Base-by-base conservation (phyloP, 2,113 vertebrate species). In the Jaculus jaculus region DNA sequence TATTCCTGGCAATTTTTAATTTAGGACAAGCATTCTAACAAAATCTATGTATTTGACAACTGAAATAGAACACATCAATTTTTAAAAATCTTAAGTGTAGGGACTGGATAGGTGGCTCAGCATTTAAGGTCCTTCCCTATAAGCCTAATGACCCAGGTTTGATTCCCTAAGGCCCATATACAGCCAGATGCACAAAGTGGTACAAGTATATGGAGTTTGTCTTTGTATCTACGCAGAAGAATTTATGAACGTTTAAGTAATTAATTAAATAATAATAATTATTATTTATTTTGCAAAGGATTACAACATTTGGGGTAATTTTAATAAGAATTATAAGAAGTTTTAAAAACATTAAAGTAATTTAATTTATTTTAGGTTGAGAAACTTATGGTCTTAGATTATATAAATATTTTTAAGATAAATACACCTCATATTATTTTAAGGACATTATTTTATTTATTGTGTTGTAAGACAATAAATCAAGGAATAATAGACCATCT, bases 1-100 rank as follows among this genome's bases (percentile, higher is more conserved):
- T 8, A 47, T 47, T 47, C 5, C 42, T 47, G 42, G 42, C 8
- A 47, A 47, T 47, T 47, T 47, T 47, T 7, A 73, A 74, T 0
- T 68, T 82, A 83, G 17, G 23, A 18, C 47, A 37, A 92, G 88
- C 83, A 80, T 92, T 54, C 68, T 94, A 95, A 87, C 66, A 2
- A 68, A 32, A 32, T 68, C 30, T 30, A 30, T 68, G 60, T 95
- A 54, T 54, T 95, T 96, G 79, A n/a, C 94, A 95, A 85, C 61
- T 1, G 74, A 51, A 73, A 16, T 15, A 12, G 54, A 54, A 12
- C 54, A 54, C 11, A 54, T 54, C 54, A 54, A 54, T 54, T 54
- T 47, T 47, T 47, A 47, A 47, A 47, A 47, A 47, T 47, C 42
- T 6, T 6, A 47, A 47, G 42, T 47, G 8, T 47, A 47, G 42